Conservation (phyloP, 1,140 invertebrate species). For the Ooceraea biroi region DNA sequence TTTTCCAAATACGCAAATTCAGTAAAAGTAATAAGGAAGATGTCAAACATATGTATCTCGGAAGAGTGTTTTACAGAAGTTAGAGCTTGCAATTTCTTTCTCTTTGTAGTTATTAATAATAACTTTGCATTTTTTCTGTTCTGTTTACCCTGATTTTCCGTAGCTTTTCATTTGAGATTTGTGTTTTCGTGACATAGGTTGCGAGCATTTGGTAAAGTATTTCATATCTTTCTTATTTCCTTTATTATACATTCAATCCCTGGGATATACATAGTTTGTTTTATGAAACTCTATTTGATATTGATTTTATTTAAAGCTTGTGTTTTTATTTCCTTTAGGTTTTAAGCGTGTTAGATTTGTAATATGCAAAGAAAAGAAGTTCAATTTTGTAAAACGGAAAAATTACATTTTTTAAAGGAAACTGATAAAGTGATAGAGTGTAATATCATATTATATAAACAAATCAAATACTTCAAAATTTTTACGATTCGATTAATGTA, state of each 20-base stretch:
- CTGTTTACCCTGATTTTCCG: slow-evolving; percentile 43
- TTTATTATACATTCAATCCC: slow-evolving; percentile 13
- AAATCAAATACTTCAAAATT: neutral
- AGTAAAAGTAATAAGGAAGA: slow-evolving; percentile 27
- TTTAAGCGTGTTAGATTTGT: slow-evolving; percentile 14
- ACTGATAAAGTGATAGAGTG: neutral
- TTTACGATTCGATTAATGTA: slow-evolving; percentile 1
- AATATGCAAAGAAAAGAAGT: slow-evolving; percentile 10
- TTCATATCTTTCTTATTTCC: slow-evolving; percentile 26
- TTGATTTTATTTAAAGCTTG: neutral
- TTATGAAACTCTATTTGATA: slow-evolving; percentile 10
- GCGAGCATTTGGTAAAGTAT: slow-evolving; percentile 44
- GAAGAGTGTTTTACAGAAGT: slow-evolving; percentile 49
- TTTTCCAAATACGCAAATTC: slow-evolving; percentile 28
- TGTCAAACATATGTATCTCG: neutral
- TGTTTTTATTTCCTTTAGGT: neutral
- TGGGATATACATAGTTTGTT: slow-evolving; percentile 8
- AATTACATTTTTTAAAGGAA: neutral
- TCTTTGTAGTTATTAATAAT: slow-evolving; percentile 52
- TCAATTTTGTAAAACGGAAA: neutral
- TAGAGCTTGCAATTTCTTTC: slow-evolving; percentile 55
- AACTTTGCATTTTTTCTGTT: slow-evolving; percentile 55
- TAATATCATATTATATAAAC: neutral
- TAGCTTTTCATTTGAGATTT: slow-evolving; percentile 53
- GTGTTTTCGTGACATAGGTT: slow-evolving; percentile 30